Percentiles rank a stretch among this genome's conserved stretches.
Evolutionary conservation across 2,888 invertebrate genomes (phyloP).

Genomic region (Noctua pronuba): DNA sequence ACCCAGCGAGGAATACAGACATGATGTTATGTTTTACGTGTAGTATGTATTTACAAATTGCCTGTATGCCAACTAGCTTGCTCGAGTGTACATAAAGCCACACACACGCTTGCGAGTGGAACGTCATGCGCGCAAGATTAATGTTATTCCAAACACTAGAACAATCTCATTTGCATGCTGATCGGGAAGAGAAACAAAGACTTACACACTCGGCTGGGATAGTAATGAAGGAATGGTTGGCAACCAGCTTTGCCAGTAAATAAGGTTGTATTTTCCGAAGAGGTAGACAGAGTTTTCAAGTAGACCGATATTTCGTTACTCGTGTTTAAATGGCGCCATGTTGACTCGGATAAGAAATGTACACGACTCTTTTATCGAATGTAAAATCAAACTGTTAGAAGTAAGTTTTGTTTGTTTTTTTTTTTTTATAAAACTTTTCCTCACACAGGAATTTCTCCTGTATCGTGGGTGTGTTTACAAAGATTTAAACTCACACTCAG

Average conservation of each 20-base stretch:
- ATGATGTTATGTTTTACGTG: not conserved
- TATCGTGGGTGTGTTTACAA: too few species aligned
- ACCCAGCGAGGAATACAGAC: not conserved
- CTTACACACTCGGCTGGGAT: conserved; percentile 29
- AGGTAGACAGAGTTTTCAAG: not conserved
- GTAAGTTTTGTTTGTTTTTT: too few species aligned
- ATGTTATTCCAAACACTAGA: conserved; percentile 55
- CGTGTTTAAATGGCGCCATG: not conserved
- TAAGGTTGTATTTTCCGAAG: not conserved
- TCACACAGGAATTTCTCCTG: too few species aligned
- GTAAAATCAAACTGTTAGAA: not conserved
- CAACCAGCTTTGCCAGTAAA: not conserved
- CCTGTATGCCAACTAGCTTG: not conserved
- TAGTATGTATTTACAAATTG: not conserved
- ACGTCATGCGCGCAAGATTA: conserved; percentile 60
- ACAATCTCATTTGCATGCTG: conserved; percentile 59
- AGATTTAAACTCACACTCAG: too few species aligned
- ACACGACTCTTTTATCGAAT: not conserved
- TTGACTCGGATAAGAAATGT: not conserved
- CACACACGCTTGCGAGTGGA: conserved; percentile 16
- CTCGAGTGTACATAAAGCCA: conserved; percentile 34
- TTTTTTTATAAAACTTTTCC: too few species aligned
- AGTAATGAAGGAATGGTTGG: conserved; percentile 22
- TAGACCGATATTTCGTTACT: not conserved
- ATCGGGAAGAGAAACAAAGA: conserved; percentile 62